Base-by-base conservation (phyloP, 2,888 invertebrate genomes). In the Luperina testacea region DNA sequence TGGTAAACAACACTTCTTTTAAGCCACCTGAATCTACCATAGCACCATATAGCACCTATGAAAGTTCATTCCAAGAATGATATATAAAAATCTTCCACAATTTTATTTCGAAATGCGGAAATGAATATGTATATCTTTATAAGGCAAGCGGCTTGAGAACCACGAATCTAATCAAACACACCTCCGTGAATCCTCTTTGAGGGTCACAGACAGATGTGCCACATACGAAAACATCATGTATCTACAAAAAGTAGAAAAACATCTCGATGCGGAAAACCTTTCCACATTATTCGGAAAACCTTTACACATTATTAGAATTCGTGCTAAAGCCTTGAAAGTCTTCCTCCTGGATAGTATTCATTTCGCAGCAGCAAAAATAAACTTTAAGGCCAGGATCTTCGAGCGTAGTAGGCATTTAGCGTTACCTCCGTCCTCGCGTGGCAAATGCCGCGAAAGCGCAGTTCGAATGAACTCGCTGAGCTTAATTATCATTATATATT, bases 211-310 rank as follows among this genome's bases (percentile, higher is more conserved):
- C 67, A 68, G 45, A 61, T 68, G 38, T 57, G 1, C 11, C 17
- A 38, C 17, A 42, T 32, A 83, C 32, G 17, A 78, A 27, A 64
- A 45, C 63, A 72, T 59, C 32, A 45, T 51, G 27, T 48, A 61
- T 15, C 48, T 38, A 42, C 32, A 80, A 72, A 68, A 65, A 48
- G 7, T 32, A 63, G 24, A 38, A 45, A 27, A 72, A 75, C 20
- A 72, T 74, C 32, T 61, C 27, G 11, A 61, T 57, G 57, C 42
- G n/a, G 42, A 42, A n/a, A 83, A 82, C 78, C 71, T 86, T 48
- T 86, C 32, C 63, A 75, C 48, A 57, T 57, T 78, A 78, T 75
- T 72, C 32, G 32, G 32, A 32, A 71, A 83, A 82, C 78, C 71
- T 86, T 48, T 86, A 27, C 63, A 75, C 48, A 57, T 57, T 78